Percentiles rank a stretch among this genome's conserved stretches.
Conservation (phyloP, 2,888 invertebrate species). For the Drosophila hamatofila region DNA sequence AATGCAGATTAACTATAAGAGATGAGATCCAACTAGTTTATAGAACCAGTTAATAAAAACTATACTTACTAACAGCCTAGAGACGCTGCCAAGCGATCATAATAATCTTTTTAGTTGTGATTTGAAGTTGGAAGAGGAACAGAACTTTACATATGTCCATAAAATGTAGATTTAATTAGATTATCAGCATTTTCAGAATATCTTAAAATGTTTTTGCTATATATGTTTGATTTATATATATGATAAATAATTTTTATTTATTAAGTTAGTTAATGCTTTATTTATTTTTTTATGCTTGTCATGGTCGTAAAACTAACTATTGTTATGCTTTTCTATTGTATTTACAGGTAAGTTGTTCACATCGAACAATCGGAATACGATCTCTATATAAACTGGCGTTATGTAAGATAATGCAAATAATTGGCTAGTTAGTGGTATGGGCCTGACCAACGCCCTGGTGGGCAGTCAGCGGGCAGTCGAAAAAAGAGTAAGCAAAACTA, state of each 20-base stretch:
- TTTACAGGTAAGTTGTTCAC: constrained; percentile 47
- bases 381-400: constrained; percentile 33
- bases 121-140: not conserved
- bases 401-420: constrained; percentile 73
- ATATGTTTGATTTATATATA: not conserved
- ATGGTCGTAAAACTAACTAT: constrained; percentile 42
- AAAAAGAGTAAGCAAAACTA: constrained; percentile 26
- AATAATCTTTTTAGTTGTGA: not conserved
- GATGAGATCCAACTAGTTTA: constrained; percentile 6
- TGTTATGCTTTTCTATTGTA: constrained; percentile 38
- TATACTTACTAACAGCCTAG: not conserved
- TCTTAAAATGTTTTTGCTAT: not conserved
- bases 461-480: constrained; percentile 17
- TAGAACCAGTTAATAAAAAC: constrained; percentile 4
- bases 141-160: not conserved
- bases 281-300: constrained; percentile 19
- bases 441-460: constrained; percentile 65
- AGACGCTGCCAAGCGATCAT: not conserved
- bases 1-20: constrained; percentile 15
- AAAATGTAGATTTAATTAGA: not conserved
- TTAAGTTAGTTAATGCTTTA: not conserved
- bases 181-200: not conserved
- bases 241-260: not conserved
- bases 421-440: constrained; percentile 65
- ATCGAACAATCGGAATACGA: constrained; percentile 22